These are phyloP conservation scores for Microtus agrestis DNA, from an alignment of 2,797 vertebrate species.

Conservation along the genomic window DNA sequence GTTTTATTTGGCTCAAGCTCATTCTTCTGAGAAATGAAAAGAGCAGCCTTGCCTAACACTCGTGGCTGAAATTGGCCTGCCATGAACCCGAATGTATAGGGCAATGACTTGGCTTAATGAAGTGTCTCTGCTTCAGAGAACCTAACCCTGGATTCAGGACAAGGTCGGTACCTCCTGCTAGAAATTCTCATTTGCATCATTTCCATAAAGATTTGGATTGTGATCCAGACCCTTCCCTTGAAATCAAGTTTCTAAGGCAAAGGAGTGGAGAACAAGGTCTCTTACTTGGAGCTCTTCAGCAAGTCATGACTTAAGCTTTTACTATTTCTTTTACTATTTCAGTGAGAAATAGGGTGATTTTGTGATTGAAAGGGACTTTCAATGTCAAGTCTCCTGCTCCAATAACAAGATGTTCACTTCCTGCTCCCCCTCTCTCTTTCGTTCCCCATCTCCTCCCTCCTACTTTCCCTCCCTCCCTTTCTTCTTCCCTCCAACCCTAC, in stretches of 20 bases:
- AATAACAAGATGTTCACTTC: neutral
- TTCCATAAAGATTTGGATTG: conserved; percentile 4
- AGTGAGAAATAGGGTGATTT: neutral
- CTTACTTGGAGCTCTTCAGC: neutral
- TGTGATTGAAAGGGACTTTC: neutral
- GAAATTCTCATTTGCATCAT: neutral
- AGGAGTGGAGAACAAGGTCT: neutral
- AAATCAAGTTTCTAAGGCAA: neutral
- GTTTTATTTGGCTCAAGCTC: conserved; percentile 20
- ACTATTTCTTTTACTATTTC: neutral
- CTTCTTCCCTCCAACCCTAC: neutral
- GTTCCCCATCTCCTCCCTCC: accelerated
- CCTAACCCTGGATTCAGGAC: neutral
- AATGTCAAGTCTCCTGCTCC: neutral
- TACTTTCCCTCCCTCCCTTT: too few species aligned
- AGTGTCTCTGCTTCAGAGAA: neutral
- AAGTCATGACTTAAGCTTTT: neutral
- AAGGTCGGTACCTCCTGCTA: neutral
- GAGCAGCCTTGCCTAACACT: neutral
- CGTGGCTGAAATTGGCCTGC: neutral
- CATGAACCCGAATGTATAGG: neutral
- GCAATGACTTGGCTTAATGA: neutral
- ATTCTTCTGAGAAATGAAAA: neutral
- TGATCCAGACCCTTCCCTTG: neutral
- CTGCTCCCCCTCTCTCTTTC: neutral